A percentile compares a stretch with the other conserved stretches of the same genome.
Conservation (phyloP, 2,888 invertebrate species). For the Agrypnus murinus region DNA sequence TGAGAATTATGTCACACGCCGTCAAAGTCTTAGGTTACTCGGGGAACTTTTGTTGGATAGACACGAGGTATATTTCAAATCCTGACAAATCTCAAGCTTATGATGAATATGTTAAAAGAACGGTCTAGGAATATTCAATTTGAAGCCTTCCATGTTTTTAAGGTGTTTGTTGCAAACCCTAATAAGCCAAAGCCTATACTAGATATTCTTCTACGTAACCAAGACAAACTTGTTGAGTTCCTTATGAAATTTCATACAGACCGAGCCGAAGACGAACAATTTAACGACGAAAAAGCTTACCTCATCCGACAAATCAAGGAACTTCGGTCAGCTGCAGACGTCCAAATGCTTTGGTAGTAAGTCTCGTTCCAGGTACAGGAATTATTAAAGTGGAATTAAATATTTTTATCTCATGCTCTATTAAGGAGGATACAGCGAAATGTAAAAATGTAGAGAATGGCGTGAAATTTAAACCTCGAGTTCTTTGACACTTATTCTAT, state of each 20-base stretch:
- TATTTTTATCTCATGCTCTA: no score
- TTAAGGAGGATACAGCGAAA: no score
- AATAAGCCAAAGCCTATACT: constrained; percentile 99
- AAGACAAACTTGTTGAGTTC: constrained; percentile 98
- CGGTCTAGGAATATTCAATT: constrained; percentile 99
- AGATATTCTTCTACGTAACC: constrained; percentile 98
- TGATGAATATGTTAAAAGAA: constrained; percentile 99
- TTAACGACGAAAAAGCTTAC: constrained; percentile 99
- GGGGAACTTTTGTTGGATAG: constrained; percentile 98
- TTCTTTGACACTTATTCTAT: no score
- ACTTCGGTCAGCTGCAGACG: constrained; percentile 83
- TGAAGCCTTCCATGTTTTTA: constrained; percentile 99
- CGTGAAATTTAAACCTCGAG: no score
- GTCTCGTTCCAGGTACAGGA: no score
- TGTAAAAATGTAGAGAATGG: no score
- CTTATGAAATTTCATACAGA: constrained; percentile 99
- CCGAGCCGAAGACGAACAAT: constrained; percentile 99
- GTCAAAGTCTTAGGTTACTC: constrained; percentile 98
- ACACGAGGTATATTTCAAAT: constrained; percentile 98
- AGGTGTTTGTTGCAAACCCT: constrained; percentile 99
- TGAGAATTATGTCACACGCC: constrained; percentile 99
- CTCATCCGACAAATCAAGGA: constrained; percentile 99
- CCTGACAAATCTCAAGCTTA: constrained; percentile 99
- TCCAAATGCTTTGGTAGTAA: no score
- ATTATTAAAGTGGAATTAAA: no score